Percentiles rank a stretch among this genome's conserved stretches.
Conservation (phyloP, 35 echinoderm and acorn worm genomes). For the Hemicentrotus pulcherrimus region DNA sequence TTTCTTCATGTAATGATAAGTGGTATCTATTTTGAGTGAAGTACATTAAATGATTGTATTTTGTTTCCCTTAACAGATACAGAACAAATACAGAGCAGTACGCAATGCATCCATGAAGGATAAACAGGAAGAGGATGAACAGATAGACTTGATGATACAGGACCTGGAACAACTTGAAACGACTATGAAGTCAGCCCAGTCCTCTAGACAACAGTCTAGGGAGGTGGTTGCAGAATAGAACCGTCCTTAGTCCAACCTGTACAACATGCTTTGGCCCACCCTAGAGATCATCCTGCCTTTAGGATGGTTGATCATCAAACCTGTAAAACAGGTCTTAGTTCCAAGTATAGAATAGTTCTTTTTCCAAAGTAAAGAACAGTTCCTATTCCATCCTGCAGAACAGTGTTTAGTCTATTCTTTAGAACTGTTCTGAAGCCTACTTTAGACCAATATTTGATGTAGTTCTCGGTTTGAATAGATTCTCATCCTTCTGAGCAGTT, state of each 20-base stretch:
- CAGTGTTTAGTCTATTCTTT: no score
- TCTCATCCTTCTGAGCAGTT: neutral
- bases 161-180: slow-evolving; percentile 44
- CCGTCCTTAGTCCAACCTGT: neutral
- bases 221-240: neutral
- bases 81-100: slow-evolving; percentile 80
- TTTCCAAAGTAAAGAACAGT: neutral
- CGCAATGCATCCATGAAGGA: slow-evolving; percentile 77
- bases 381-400: neutral
- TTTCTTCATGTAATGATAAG: no score
- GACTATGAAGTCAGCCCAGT: slow-evolving; percentile 18
- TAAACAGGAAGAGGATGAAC: slow-evolving; percentile 48
- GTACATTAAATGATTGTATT: neutral
- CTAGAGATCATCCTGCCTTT: no score
- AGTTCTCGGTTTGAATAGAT: no score
- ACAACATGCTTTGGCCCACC: no score
- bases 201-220: neutral
- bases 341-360: neutral
- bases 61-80: slow-evolving; percentile 64
- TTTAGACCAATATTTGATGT: no score
- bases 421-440: no score
- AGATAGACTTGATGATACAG: slow-evolving; percentile 44
- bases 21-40: no score
- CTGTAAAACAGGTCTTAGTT: neutral
- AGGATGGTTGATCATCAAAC: neutral